A percentile compares a stretch with the other conserved stretches of the same genome.
Conservation (phyloP, 2,113 vertebrate genomes). For the Tragelaphus imberbis region DNA sequence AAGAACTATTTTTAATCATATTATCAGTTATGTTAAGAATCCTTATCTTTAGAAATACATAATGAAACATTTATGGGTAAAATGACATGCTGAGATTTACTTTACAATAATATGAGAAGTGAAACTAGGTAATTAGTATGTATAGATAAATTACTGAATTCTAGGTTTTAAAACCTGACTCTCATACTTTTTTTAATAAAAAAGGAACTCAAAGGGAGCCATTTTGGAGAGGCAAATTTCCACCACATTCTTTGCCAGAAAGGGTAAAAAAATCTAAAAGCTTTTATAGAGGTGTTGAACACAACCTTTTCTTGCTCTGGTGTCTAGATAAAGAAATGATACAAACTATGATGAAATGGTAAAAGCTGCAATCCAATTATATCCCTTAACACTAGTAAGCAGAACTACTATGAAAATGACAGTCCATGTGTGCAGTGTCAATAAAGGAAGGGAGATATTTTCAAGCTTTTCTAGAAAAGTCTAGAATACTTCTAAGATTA, state of each 20-base stretch:
- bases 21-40: not conserved
- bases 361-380: not conserved
- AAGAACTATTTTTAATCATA: not conserved
- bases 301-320: not conserved
- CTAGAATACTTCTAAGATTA: constrained; percentile 14
- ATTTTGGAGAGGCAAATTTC: not conserved
- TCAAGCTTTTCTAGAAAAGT: not conserved
- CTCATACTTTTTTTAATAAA: not conserved
- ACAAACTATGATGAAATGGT: not conserved
- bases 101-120: not conserved
- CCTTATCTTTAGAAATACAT: not conserved
- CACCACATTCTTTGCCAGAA: not conserved
- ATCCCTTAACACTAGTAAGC: not conserved
- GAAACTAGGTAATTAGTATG: not conserved
- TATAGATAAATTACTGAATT: constrained; percentile 6
- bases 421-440: not conserved
- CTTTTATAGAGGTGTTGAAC: not conserved
- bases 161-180: not conserved
- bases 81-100: not conserved
- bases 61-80: not conserved
- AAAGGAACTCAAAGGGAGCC: not conserved
- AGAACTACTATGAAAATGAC: not conserved
- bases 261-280: not conserved
- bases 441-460: not conserved
- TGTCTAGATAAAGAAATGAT: not conserved